Evolutionary conservation across 2,797 vertebrate genomes (phyloP).

Genomic region (Capromys pilorides): DNA sequence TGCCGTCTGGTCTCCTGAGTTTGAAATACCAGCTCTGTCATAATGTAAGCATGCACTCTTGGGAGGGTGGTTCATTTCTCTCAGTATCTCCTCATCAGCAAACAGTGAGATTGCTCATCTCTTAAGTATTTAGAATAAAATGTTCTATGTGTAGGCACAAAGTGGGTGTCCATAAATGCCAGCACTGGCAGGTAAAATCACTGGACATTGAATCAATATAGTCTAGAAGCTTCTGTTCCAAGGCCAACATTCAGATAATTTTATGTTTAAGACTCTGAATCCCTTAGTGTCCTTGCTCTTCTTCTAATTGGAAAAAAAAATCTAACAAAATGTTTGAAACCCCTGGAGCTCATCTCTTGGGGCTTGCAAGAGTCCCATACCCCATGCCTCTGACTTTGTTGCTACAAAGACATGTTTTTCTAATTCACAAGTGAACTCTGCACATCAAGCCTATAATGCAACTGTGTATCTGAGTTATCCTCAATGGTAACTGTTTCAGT

Average conservation of each 20-base stretch:
- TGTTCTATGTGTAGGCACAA: neutral
- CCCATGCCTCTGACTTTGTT: neutral
- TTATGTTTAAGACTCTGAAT: slow-evolving; percentile 28
- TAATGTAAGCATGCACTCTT: neutral
- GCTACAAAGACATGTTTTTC: slow-evolving; percentile 59
- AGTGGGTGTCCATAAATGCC: neutral
- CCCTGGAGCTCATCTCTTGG: neutral
- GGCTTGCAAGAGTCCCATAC: neutral
- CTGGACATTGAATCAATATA: neutral
- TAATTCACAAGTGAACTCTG: slow-evolving; percentile 69
- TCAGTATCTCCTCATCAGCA: neutral
- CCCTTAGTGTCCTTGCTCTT: slow-evolving; percentile 3
- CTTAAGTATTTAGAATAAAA: slow-evolving; percentile 24
- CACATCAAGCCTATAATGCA: slow-evolving; percentile 47
- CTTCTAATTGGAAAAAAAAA: slow-evolving; percentile 31
- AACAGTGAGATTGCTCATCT: neutral
- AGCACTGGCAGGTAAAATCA: neutral
- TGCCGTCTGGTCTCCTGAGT: neutral
- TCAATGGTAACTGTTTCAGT: slow-evolving; percentile 33
- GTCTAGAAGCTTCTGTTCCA: neutral
- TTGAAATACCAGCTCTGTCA: neutral
- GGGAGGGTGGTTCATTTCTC: neutral
- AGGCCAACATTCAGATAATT: slow-evolving; percentile 49
- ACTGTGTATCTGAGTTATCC: neutral
- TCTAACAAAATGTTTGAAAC: neutral